These are phyloP conservation scores for Sebastes schlegelii DNA, from an alignment of 2,113 vertebrate species.

Conservation along the genomic window DNA sequence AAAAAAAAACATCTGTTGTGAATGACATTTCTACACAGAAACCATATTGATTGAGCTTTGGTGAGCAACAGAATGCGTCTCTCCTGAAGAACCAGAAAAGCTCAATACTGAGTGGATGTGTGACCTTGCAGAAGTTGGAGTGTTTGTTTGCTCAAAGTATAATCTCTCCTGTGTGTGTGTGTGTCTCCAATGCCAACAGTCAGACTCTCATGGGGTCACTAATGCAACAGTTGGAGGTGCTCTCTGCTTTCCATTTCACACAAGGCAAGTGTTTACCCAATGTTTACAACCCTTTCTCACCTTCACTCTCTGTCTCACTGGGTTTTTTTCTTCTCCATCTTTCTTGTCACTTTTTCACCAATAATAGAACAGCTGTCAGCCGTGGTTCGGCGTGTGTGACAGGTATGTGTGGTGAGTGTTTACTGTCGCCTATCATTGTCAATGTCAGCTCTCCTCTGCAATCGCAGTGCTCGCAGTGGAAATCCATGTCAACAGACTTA, in stretches of 20 bases:
- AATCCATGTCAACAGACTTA: background rate
- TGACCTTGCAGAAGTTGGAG: constrained; percentile 28
- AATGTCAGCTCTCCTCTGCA: constrained; percentile 1
- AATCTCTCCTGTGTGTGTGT: constrained; percentile 20
- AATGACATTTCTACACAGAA: constrained; percentile 45
- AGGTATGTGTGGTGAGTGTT: constrained; percentile 9
- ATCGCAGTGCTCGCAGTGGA: background rate
- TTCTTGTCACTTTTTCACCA: constrained; percentile 13
- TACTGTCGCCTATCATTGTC: background rate
- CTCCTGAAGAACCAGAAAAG: constrained; percentile 28
- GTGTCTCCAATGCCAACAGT: constrained; percentile 31
- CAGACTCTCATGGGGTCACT: constrained; percentile 44
- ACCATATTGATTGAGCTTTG: constrained; percentile 43
- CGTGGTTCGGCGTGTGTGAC: background rate
- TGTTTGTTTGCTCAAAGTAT: constrained; percentile 21
- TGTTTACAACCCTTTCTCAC: constrained; percentile 42
- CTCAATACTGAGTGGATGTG: constrained; percentile 12
- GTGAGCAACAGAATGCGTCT: constrained; percentile 26
- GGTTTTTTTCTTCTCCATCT: background rate
- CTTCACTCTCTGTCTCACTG: constrained; percentile 4
- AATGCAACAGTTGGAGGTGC: constrained; percentile 52
- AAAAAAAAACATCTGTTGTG: background rate
- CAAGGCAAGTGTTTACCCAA: constrained; percentile 43
- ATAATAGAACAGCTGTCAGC: constrained; percentile 40
- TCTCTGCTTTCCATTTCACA: constrained; percentile 52